A percentile compares a stretch with the other conserved stretches of the same genome.
These are phyloP conservation scores for Notolepis coatsorum DNA, from an alignment of 2,797 vertebrate species.

Conservation along the genomic window DNA sequence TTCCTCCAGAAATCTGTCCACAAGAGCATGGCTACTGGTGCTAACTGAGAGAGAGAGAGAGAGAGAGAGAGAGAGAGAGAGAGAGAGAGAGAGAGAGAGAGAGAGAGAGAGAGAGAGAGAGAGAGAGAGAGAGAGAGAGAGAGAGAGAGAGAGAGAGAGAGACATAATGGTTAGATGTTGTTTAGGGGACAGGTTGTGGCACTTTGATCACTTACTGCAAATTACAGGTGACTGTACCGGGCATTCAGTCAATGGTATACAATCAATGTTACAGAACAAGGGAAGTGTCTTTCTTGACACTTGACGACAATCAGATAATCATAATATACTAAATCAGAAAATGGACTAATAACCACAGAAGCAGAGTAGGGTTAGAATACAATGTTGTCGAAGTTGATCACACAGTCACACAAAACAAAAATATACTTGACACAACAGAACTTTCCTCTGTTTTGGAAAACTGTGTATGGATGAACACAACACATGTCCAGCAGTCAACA, in stretches of 20 bases:
- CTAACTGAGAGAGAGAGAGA: slow-evolving; percentile 50
- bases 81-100: neutral
- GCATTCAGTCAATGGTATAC: neutral
- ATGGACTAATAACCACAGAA: too few species aligned
- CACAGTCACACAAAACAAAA: neutral
- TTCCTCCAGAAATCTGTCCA: slow-evolving; percentile 62
- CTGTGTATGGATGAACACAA: neutral
- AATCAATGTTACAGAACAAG: too few species aligned
- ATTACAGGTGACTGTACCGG: neutral
- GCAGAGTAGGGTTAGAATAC: too few species aligned
- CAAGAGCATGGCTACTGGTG: slow-evolving; percentile 54
- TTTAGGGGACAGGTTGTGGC: neutral
- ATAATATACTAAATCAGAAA: too few species aligned
- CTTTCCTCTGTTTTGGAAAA: slow-evolving; percentile 37
- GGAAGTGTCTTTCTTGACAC: too few species aligned
- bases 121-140: slow-evolving; percentile 21
- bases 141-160: neutral
- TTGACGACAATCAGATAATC: too few species aligned
- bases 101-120: slow-evolving; percentile 7
- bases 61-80: slow-evolving; percentile 26
- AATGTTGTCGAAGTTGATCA: too few species aligned
- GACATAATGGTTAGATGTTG: neutral
- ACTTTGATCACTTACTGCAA: neutral
- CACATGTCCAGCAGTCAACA: neutral
- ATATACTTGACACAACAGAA: slow-evolving; percentile 14